These are phyloP conservation scores for Zaprionus kolodkinae DNA, from an alignment of 1,140 invertebrate genomes.

Conservation along the genomic window DNA sequence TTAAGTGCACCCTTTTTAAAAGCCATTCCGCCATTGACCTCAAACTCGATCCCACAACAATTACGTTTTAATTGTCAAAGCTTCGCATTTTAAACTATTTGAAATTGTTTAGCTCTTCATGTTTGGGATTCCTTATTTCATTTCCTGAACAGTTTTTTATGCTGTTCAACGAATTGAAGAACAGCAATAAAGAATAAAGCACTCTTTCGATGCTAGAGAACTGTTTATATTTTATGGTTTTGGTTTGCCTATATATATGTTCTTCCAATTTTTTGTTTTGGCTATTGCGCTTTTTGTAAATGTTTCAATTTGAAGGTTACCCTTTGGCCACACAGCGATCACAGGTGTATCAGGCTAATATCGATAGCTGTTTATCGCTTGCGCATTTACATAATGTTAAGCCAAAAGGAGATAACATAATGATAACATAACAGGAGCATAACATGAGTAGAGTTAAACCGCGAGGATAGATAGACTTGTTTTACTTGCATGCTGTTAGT, in stretches of 20 bases:
- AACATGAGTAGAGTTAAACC: neutral
- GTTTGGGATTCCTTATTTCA: neutral
- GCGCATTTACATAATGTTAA: neutral
- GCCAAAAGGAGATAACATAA: neutral
- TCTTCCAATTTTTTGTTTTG: neutral
- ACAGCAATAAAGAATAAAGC: constrained; percentile 24
- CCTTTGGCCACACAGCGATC: neutral
- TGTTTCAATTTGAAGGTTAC: neutral
- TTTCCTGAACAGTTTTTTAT: neutral
- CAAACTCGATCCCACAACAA: neutral
- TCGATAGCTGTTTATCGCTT: neutral
- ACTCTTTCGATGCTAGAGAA: constrained; percentile 2
- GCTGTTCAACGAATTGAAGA: neutral
- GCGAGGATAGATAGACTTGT: neutral
- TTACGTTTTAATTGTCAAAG: constrained; percentile 6
- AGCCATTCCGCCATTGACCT: neutral
- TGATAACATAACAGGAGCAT: neutral
- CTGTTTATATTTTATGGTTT: constrained; percentile 8
- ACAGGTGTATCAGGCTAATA: neutral
- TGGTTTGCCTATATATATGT: constrained; percentile 1
- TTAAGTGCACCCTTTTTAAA: neutral
- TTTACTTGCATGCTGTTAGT: neutral
- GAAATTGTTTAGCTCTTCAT: neutral
- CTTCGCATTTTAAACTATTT: neutral
- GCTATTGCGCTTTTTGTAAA: neutral